Percentiles rank a stretch among this genome's conserved stretches.
Evolutionary conservation across 1,140 invertebrate genomes (phyloP).

Genomic region (Thalassaphorura encarpata): DNA sequence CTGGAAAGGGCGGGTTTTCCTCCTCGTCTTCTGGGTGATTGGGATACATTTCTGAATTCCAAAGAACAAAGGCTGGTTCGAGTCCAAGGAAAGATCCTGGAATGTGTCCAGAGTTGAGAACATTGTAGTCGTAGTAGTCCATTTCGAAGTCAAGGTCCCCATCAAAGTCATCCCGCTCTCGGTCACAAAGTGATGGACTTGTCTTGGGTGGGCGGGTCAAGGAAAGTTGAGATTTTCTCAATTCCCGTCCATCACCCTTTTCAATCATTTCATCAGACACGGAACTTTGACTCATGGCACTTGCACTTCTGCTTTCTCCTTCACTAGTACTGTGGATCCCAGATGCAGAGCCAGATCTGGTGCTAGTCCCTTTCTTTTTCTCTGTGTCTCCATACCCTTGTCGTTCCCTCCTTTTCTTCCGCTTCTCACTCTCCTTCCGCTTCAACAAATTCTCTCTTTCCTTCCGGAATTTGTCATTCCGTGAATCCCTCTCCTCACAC

Average conservation of each 20-base stretch:
- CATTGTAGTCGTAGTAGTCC: conserved; percentile 33
- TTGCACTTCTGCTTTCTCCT: no score
- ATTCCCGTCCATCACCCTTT: background rate
- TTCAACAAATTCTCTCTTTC: no score
- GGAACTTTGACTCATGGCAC: no score
- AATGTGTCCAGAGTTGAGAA: conserved; percentile 27
- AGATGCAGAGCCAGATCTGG: no score
- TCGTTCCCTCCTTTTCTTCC: no score
- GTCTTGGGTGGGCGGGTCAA: no score
- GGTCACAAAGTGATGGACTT: background rate
- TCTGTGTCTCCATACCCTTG: no score
- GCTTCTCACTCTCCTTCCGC: no score
- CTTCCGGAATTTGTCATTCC: no score
- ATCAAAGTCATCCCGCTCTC: conserved; percentile 7
- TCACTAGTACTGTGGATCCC: no score
- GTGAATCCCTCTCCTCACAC: no score
- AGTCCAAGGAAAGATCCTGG: conserved; percentile 28
- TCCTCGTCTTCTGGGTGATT: background rate
- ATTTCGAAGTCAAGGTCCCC: conserved; percentile 30
- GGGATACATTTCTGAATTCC: conserved; percentile 24
- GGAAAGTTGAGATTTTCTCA: conserved; percentile 10
- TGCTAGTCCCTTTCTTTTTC: no score
- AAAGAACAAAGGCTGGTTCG: conserved; percentile 29
- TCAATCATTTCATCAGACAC: background rate
- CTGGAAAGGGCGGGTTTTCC: background rate